These are phyloP conservation scores for Drosophila mercatorum DNA, from an alignment of 2,888 invertebrate genomes.

Conservation along the genomic window DNA sequence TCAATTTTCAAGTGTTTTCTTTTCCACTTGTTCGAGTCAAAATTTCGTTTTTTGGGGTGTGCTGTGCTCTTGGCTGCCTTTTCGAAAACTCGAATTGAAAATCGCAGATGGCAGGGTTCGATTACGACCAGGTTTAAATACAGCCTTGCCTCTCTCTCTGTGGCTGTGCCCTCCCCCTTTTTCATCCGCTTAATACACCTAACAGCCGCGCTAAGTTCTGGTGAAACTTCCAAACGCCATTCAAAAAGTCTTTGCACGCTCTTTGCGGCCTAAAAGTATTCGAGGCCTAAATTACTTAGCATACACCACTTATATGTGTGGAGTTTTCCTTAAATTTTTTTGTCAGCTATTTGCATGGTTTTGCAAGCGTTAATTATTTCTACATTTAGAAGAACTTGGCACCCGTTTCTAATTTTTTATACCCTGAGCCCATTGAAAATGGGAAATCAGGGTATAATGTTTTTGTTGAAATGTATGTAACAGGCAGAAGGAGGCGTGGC, in stretches of 20 bases:
- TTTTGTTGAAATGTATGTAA: too few relatives aligned
- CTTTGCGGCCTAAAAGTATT: conserved; percentile 65
- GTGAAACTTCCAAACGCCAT: conserved; percentile 39
- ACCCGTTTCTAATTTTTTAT: background rate
- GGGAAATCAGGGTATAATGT: too few relatives aligned
- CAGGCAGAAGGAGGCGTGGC: too few relatives aligned
- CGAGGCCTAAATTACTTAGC: conserved; percentile 56
- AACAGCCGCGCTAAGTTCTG: conserved; percentile 68
- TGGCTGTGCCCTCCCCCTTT: background rate
- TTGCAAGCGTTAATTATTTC: background rate
- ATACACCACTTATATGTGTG: conserved; percentile 36
- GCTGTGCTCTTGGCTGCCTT: conserved; percentile 34
- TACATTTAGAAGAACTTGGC: background rate
- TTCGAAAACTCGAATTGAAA: conserved; percentile 54
- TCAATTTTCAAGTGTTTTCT: conserved; percentile 61
- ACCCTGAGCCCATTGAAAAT: too few relatives aligned
- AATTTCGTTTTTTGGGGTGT: conserved; percentile 22
- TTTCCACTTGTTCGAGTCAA: conserved; percentile 37
- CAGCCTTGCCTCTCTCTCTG: background rate
- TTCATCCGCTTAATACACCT: conserved; percentile 48
- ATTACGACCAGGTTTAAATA: conserved; percentile 44
- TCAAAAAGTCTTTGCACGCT: conserved; percentile 61
- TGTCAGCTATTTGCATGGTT: conserved; percentile 15
- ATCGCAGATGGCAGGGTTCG: conserved; percentile 55
- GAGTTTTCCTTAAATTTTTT: conserved; percentile 34